phyloP scores from a whole-genome alignment of 2,113 vertebrate genomes.

The Callipepla squamata region DNA sequence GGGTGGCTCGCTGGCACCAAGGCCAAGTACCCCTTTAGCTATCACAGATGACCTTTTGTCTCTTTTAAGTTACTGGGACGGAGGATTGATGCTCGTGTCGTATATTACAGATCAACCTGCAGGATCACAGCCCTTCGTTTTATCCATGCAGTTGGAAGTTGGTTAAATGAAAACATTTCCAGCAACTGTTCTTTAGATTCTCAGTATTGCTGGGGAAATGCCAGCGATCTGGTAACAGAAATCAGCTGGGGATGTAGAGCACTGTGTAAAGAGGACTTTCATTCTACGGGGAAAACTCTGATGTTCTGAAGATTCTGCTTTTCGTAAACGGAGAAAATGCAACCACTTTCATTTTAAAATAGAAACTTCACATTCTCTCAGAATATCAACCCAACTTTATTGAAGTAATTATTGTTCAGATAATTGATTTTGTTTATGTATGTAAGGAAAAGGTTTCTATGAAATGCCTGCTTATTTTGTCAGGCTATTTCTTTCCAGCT shows the following conservation, averaged over 20 bases:
- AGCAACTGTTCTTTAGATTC: background rate
- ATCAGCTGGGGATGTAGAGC: background rate
- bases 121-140: background rate
- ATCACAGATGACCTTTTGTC: background rate
- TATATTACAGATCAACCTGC: background rate
- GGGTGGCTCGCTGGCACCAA: conserved; percentile 8
- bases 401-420: background rate
- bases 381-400: background rate
- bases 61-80: background rate
- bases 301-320: background rate
- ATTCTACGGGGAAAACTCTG: background rate
- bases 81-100: background rate
- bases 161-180: background rate
- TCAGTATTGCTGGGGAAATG: background rate
- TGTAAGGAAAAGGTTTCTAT: background rate
- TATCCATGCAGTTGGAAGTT: background rate
- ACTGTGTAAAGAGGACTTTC: background rate
- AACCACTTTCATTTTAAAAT: background rate
- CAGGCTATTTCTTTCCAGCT: background rate
- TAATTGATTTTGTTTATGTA: background rate
- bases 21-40: background rate
- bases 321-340: background rate
- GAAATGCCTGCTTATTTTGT: background rate
- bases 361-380: background rate
- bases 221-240: conserved; percentile 26